Evolutionary conservation across 2,797 vertebrate genomes (phyloP), one percentile per base, ranked within the genome.

Genomic region (Crypturellus tataupa): DNA sequence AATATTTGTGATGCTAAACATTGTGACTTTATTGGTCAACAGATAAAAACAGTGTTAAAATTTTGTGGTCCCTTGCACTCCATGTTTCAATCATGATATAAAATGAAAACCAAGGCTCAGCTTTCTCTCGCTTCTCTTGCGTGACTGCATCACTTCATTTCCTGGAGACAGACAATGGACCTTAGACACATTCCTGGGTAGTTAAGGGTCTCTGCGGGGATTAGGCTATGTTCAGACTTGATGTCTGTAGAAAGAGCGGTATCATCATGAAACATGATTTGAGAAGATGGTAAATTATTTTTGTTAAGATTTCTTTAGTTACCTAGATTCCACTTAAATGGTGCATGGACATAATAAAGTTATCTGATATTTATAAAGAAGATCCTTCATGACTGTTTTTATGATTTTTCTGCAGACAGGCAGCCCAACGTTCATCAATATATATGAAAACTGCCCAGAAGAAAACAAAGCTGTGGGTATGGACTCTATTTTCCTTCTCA

Each of bases 401-500:
- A 62, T 87, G 40, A 5, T 97, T 96, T 47, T 91, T 97, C 68
- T 87, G 27, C 97, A 99, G 99, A 96, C 97, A 72, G 97, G 94
- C 89, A 98, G 92, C 77, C 95, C 98, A 37, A 96, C 81, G 42
- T 95, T 98, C 89, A 95, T 97, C 95, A 98, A 96, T 13, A 94
- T 98, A 60, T 99, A 99, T 75, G 98, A 99, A 98, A 99, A 99
- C 96, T 99, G 98, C 95, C 97, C 98, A 94, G 97, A 98, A 78
- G 97, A 97, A 78, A 95, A 84, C 83, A 95, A 90, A 78, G 71
- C 81, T 56, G 3, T 71, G 89, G 98, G 98, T 98, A 97, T 33
- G 98, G 97, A 71, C 9, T 87, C 27, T 80, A 10, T 83, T 77
- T 85, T 90, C 25, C 31, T 89, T 92, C n/a, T 82, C 39, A 11